Base-by-base conservation (phyloP, 1,140 invertebrate genomes). In the Tyrophagus putrescentiae region DNA sequence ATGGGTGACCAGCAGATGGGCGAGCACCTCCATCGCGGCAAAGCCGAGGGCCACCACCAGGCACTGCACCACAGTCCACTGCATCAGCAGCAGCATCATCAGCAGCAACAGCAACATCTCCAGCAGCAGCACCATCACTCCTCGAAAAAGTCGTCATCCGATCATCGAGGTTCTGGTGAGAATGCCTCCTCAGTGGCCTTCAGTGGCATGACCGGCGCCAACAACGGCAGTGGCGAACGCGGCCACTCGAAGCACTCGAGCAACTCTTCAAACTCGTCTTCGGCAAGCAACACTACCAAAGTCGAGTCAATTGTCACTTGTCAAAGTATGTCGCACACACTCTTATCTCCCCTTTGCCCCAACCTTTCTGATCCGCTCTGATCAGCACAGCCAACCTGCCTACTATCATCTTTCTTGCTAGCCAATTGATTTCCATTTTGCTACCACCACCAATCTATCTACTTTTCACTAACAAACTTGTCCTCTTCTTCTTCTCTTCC, bases 251-350 rank as follows among this genome's bases (percentile, higher is more conserved):
- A 1, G 45, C 23, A 21, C 53, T 16, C 23, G 23, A 52, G 28
- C 21, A 52, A 60, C n/a, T 21, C 27, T 11, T 53, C 28, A 1
- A 60, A 54, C 23, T 29, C 41, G 28, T 31, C 16, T 54, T 60
- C 31, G 21, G 31, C 28, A n/a, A 60, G 56, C 27, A 5, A 45
- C 21, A 50, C 27, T 50, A 11, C 21, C 23, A 61, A 61, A 58
- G 32, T 4, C n/a, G 60, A 61, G 28, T 57, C 39, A 29, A 48
- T 61, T 29, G 48, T 61, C 25, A 61, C 50, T 28, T 61, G 60
- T 61, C 60, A 61, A 57, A 61, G 60, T 61, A 61, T 28, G 50
- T 32, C 7, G 31, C 6, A 56, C 18, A 39, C 36, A 39, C 13
- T 21, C 21, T 39, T 39, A 39, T 13, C 21, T 39, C 21, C 13